A percentile compares a stretch with the other conserved stretches of the same genome.
These are phyloP conservation scores for Probosciger aterrimus DNA, from an alignment of 2,113 vertebrate species.

Conservation along the genomic window DNA sequence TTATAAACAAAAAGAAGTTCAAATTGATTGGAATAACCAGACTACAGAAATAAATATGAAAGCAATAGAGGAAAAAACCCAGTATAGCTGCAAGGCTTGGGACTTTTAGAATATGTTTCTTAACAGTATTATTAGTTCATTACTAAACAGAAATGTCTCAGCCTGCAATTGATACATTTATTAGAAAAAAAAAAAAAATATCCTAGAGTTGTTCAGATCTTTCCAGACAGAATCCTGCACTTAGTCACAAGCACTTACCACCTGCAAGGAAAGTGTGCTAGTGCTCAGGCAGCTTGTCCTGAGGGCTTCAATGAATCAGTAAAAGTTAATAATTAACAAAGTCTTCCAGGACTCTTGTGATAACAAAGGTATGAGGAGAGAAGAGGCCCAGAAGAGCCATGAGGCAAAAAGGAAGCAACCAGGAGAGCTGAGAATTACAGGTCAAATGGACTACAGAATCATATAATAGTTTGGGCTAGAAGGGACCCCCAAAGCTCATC, in stretches of 20 bases:
- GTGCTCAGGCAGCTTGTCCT: background rate
- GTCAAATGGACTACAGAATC: background rate
- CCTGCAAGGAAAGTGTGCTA: background rate
- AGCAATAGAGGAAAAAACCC: background rate
- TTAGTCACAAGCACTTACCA: background rate
- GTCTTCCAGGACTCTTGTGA: background rate
- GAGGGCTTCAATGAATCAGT: background rate
- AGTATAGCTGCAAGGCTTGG: background rate
- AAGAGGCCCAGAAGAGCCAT: background rate
- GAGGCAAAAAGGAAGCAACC: background rate
- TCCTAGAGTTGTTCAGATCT: background rate
- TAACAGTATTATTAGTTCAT: background rate
- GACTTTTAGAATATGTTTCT: background rate
- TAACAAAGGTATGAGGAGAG: background rate
- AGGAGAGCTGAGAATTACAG: background rate
- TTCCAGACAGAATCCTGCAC: background rate
- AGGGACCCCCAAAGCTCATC: background rate
- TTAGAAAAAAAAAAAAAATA: background rate
- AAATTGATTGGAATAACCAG: background rate
- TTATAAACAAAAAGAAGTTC: background rate
- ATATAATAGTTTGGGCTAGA: background rate
- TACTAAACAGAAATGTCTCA: background rate
- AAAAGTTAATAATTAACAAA: background rate
- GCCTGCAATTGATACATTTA: background rate
- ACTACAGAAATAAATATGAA: background rate